phyloP scores from a whole-genome alignment of 2,797 vertebrate species.

The Pseudotriccus pelzelni region DNA sequence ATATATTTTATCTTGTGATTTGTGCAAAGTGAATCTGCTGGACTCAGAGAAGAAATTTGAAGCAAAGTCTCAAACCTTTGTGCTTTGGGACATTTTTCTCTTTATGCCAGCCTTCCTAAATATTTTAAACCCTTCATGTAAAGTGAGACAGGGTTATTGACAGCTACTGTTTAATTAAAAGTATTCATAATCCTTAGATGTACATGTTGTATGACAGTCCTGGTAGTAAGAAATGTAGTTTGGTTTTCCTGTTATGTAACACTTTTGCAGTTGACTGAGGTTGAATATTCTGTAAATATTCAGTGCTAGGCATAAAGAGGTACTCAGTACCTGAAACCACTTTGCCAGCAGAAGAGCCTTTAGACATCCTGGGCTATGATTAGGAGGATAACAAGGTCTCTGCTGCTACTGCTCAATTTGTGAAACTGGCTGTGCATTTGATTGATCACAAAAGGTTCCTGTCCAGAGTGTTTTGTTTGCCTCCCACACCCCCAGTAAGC shows the following conservation, averaged over 20 bases:
- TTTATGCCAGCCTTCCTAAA: background rate
- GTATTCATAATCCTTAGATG: background rate
- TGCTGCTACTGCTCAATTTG: background rate
- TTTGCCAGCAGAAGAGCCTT: background rate
- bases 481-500: background rate
- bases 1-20: background rate
- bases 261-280: background rate
- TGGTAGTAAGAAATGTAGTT: background rate
- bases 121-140: background rate
- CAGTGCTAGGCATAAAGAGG: background rate
- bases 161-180: background rate
- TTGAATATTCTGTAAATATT: background rate
- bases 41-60: background rate
- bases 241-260: background rate
- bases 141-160: background rate
- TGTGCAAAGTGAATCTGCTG: background rate
- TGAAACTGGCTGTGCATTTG: background rate
- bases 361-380: background rate
- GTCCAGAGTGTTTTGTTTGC: background rate
- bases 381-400: background rate
- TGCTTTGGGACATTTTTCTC: background rate
- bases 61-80: background rate
- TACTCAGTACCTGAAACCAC: background rate
- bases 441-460: background rate
- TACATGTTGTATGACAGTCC: background rate